phyloP scores from a whole-genome alignment of 2,797 vertebrate species.

The Poecile montanus region DNA sequence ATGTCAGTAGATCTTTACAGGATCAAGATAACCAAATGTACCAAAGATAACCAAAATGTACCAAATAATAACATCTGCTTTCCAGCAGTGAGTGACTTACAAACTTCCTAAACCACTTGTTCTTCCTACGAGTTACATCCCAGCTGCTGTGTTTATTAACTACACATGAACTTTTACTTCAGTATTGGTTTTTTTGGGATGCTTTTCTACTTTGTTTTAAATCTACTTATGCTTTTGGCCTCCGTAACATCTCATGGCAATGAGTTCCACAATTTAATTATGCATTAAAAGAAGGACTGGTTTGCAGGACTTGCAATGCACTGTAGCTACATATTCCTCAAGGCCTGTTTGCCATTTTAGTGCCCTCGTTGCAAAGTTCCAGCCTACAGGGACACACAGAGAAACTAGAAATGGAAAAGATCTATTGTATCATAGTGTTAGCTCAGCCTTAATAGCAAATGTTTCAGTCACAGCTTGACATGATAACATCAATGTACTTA shows the following conservation, averaged over 20 bases:
- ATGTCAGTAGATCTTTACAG: neutral
- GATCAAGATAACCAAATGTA: neutral
- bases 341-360: neutral
- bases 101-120: neutral
- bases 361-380: neutral
- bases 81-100: neutral
- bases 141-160: neutral
- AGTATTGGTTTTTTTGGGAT: neutral
- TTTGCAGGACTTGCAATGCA: neutral
- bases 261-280: neutral
- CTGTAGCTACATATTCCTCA: neutral
- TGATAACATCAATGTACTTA: constrained; percentile 48
- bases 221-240: neutral
- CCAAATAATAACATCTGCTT: neutral
- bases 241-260: neutral
- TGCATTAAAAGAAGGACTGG: neutral
- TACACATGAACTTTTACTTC: neutral
- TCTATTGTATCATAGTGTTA: neutral
- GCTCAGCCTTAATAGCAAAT: constrained; percentile 51
- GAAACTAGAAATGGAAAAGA: constrained; percentile 4
- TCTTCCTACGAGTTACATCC: neutral
- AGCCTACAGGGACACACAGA: neutral
- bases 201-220: neutral
- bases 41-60: neutral
- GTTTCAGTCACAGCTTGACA: constrained; percentile 62